A percentile compares a stretch with the other conserved stretches of the same genome.
phyloP scores from a whole-genome alignment of 2,888 invertebrate genomes.

The Desoria tigrina region DNA sequence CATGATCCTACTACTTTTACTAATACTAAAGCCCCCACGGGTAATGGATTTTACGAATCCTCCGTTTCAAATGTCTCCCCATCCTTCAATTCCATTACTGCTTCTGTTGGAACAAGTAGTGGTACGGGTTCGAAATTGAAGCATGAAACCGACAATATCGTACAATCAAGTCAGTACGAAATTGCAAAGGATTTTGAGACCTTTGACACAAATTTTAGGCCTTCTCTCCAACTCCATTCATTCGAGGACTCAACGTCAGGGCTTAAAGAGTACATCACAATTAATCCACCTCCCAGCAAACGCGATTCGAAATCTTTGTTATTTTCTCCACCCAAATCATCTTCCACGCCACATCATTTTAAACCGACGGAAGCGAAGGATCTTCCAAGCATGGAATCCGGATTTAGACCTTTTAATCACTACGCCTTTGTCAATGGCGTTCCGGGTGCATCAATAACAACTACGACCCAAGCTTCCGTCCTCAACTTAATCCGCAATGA shows the following conservation, averaged over 20 bases:
- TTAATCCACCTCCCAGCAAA: slow-evolving; percentile 7
- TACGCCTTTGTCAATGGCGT: slow-evolving; percentile 38
- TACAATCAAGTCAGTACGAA: not conserved
- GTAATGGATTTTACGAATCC: not conserved
- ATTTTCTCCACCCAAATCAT: not conserved
- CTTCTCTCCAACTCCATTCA: slow-evolving; percentile 49
- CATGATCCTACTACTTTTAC: not conserved
- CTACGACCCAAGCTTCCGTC: slow-evolving; percentile 15
- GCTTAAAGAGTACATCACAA: slow-evolving; percentile 38
- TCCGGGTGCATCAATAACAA: slow-evolving; percentile 17
- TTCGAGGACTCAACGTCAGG: slow-evolving; percentile 47
- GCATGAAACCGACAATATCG: not conserved
- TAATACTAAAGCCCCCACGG: no score
- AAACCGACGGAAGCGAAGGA: slow-evolving; percentile 34
- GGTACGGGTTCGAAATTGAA: not conserved
- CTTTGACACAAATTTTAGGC: slow-evolving; percentile 39
- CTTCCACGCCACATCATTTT: slow-evolving; percentile 9
- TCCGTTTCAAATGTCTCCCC: not conserved
- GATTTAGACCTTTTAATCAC: slow-evolving; percentile 47
- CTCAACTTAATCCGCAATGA: slow-evolving; percentile 12
- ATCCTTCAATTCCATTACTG: not conserved
- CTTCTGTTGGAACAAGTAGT: not conserved
- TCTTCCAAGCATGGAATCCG: slow-evolving; percentile 45
- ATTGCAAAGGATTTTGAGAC: not conserved
- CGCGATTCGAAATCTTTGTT: not conserved